Base-by-base conservation (phyloP, 2,113 vertebrate species). In the Excalfactoria chinensis region DNA sequence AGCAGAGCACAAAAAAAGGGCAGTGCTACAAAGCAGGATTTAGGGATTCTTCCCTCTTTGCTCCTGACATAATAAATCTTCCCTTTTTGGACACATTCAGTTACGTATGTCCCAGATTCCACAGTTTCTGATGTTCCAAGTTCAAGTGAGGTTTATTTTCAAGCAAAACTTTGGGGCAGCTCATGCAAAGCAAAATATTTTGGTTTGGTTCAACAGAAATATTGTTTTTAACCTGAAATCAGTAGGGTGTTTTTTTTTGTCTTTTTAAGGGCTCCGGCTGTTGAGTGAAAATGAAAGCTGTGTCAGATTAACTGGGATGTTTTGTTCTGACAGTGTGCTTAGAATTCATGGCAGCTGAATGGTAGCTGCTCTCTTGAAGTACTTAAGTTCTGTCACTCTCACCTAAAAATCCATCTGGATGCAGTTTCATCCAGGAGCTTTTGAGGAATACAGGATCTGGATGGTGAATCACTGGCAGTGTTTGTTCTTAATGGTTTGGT, bases 221-320 rank as follows among this genome's bases (percentile, higher is more conserved):
- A 93, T 94, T 94, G 15, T 53, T 95, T 90, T 53, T 75, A 64
- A 86, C 43, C 15, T 37, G 66, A 72, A 92, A 84, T 73, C 55
- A 64, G 14, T 95, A 34, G 40, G 40, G 37, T 82, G 7, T 93
- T 93, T 86, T 49, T 13, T n/a, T n/a, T n/a, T n/a, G n/a, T n/a
- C 23, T 49, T 93, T 92, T 84, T 32, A 75, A 93, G 84, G 16
- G 71, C 48, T 86, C 26, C 3, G 48, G 49, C 74, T 58, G 40
- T 28, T 72, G 67, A 89, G 49, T 14, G 74, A 58, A 82, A 90
- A 82, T 49, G 19, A 58, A 84, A 87, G 66, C 67, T 34, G 15
- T 69, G 67, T 48, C 55, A 62, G 23, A 32, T 28, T 76, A 40
- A 75, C 32, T 67, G 34, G 64, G 69, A 34, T 18, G 44, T 49